Evolutionary conservation across 2,797 vertebrate genomes (phyloP), one percentile per base, ranked within the genome.

Genomic region (Oceanodroma leucorhoa): DNA sequence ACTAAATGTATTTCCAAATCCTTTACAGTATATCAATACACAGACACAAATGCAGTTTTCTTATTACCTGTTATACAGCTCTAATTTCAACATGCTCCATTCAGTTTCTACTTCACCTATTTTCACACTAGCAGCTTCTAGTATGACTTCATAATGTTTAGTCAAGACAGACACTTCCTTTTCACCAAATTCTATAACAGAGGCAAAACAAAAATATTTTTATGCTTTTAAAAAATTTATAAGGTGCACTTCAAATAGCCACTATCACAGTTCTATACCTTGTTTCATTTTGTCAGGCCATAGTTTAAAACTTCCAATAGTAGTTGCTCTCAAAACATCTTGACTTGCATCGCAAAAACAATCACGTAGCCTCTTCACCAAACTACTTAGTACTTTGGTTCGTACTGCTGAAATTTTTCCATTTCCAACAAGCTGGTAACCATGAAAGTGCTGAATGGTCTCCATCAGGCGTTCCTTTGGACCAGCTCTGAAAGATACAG

Each of bases 261-360:
- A 34, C 18, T 55, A n/a, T 40, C 21, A 54, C 10, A 16, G 21
- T 83, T 83, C 30, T 64, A 34, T 93, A 97, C 97, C 97, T 97
- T 95, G 94, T 77, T 92, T 93, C 58, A 97, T 94, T 92, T 96
- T 95, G 27, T 89, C 41, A 14, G 96, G 97, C 96, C 97, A 97
- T n/a, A 97, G 46, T 57, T 95, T 97, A 93, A 98, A 98, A 93
- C 95, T 98, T 93, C 95, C 97, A 90, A 92, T 97, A 51, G 64
- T 46, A 24, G 97, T 82, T 78, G 96, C 97, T 80, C 72, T 96
- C 45, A 97, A 87, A 86, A 97, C 91, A 70, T 97, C 94, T 75
- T 96, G 96, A 89, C 65, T 97, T 70, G 96, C 94, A 73, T 98
- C 94, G 29, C 92, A 95, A 89, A 97, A 97, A 70, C 96, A 97